Evolutionary conservation across 2,888 invertebrate species (phyloP).

Genomic region (Plemyria rubiginata): DNA sequence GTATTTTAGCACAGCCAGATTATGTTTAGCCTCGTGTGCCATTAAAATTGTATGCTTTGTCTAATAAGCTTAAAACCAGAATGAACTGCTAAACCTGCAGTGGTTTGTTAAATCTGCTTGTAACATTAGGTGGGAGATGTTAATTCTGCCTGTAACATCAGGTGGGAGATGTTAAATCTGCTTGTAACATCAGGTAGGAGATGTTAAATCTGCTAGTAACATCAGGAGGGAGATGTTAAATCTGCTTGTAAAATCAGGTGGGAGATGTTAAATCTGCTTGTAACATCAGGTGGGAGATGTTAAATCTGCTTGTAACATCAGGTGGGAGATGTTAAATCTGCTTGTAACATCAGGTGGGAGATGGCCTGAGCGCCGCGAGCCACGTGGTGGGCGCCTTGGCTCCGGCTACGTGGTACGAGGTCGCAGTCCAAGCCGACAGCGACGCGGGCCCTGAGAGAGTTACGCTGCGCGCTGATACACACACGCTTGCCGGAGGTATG

Average conservation of each 20-base stretch:
- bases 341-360: constrained; percentile 62
- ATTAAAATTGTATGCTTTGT: no score
- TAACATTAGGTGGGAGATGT: constrained; percentile 67
- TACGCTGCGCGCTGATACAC: constrained; percentile 85
- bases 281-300: constrained; percentile 67
- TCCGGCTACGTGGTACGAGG: constrained; percentile 86
- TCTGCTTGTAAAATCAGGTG: constrained; percentile 52
- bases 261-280: constrained; percentile 54
- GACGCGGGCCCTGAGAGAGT: constrained; percentile 86
- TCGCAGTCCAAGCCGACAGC: constrained; percentile 84
- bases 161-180: constrained; percentile 64
- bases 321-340: constrained; percentile 64
- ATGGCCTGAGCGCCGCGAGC: constrained; percentile 69
- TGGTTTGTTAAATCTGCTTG: neutral
- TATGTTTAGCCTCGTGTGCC: no score
- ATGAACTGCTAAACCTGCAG: neutral
- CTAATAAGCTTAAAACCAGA: no score
- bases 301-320: constrained; percentile 34
- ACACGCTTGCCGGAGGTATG: constrained; percentile 83
- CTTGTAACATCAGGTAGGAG: constrained; percentile 62
- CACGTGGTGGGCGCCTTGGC: constrained; percentile 81
- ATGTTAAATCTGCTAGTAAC: constrained; percentile 38
- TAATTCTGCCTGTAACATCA: constrained; percentile 34
- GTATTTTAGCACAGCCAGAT: no score
- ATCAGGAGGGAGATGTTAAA: constrained; percentile 67